Evolutionary conservation across 2,888 invertebrate genomes (phyloP), one percentile per base, ranked within the genome.

Genomic region (Ceriagrion tenellum): DNA sequence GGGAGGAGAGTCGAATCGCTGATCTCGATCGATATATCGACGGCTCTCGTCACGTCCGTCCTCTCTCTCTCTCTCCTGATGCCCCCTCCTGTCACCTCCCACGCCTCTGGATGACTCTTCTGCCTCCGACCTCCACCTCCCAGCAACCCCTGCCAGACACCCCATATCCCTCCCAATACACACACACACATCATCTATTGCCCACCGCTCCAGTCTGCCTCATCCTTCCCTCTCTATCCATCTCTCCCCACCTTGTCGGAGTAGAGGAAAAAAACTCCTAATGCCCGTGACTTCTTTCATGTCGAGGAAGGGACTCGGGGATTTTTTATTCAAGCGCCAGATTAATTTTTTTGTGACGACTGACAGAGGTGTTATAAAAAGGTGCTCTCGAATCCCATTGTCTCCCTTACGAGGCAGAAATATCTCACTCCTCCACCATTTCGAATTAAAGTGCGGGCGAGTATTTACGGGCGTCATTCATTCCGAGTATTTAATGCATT

Each of bases 1-100:
- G 12, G 26, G 30, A 16, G 26, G 81, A 26, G 81, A 81, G 81
- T 81, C 81, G 81, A 81, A 81, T 81, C 81, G 81, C 81, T 81
- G 81, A 81, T 81, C 81, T 81, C 81, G 81, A 81, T 81, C 81
- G 81, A 81, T 81, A 81, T 81, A 81, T 81, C 81, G 81, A 81
- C 81, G 81, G 35, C 81, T 81, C 81, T 35, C 81, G 81, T 81
- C 81, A 81, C 81, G 81, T 81, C 81, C 81, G 35, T 81, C 81
- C 30, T 35, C 81, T 10, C 10, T 69, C 1, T n/a, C 10, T n/a
- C n/a, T 69, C 69, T 26, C 35, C 81, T 35, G 13, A 16, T 30
- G 26, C 69, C 16, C 16, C 30, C 12, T 30, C 13, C 30, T 16
- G 16, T 81, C 18, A 30, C 35, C 81, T 35, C 55, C 89, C 89